Evolutionary conservation across 2,888 invertebrate species (phyloP).

Genomic region (Tetrapedia diversipes): DNA sequence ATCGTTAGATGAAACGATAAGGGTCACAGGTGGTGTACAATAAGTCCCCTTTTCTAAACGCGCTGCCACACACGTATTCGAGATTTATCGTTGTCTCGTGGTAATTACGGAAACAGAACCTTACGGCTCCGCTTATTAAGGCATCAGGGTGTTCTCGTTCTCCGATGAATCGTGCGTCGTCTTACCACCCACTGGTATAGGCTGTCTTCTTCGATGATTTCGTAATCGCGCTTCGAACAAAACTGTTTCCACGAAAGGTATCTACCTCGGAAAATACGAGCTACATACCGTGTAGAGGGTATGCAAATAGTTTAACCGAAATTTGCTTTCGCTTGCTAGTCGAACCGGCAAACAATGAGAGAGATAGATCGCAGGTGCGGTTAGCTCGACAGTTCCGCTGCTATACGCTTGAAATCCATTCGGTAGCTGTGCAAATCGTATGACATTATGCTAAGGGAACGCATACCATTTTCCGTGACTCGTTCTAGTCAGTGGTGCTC

Average conservation of each 20-base stretch:
- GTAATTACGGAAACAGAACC: conserved; percentile 50
- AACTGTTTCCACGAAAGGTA: background rate
- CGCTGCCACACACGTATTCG: conserved; percentile 26
- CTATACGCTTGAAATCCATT: conserved; percentile 9
- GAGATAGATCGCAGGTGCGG: conserved; percentile 47
- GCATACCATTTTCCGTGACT: conserved; percentile 25
- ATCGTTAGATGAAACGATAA: conserved; percentile 63
- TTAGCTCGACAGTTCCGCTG: background rate
- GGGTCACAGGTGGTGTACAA: conserved; percentile 60
- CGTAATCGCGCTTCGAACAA: no score
- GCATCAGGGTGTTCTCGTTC: background rate
- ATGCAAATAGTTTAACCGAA: conserved; percentile 20
- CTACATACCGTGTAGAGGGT: background rate
- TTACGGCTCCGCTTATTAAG: conserved; percentile 37
- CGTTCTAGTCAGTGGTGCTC: conserved; percentile 11
- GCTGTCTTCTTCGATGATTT: no score
- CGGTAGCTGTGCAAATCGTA: conserved; percentile 25
- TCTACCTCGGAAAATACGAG: no score
- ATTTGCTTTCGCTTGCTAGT: background rate
- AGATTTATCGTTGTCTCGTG: conserved; percentile 55
- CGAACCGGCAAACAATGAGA: conserved; percentile 29
- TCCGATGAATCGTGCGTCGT: conserved; percentile 15
- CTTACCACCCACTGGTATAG: no score
- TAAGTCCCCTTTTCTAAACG: conserved; percentile 34
- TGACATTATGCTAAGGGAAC: conserved; percentile 42